These are phyloP conservation scores for Entomobrya proxima DNA, from an alignment of 2,888 invertebrate genomes.

Conservation along the genomic window DNA sequence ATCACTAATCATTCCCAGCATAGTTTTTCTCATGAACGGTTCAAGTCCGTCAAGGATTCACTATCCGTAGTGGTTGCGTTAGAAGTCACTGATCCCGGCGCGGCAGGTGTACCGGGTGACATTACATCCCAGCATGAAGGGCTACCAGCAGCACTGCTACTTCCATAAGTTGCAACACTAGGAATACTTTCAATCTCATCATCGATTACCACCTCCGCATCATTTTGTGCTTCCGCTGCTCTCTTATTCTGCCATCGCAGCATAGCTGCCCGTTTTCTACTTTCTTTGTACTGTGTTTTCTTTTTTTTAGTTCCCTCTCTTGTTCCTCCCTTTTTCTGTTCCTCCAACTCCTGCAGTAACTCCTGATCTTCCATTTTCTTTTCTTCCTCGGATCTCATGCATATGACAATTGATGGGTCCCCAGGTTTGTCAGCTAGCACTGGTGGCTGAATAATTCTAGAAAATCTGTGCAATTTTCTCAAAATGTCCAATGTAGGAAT, in stretches of 20 bases:
- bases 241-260: neutral
- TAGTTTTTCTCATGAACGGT: neutral
- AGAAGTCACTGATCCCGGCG: neutral
- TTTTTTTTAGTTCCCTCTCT: neutral
- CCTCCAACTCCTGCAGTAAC: neutral
- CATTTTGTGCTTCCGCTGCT: neutral
- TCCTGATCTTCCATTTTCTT: neutral
- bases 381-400: neutral
- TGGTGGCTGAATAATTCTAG: conserved; percentile 1
- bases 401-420: neutral
- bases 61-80: neutral
- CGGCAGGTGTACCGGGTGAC: neutral
- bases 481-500: conserved; percentile 5
- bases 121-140: neutral
- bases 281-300: neutral
- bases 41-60: neutral
- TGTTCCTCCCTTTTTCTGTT: neutral
- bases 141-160: neutral
- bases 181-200: neutral
- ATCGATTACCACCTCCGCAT: too few species aligned
- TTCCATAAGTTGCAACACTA: neutral
- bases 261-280: neutral
- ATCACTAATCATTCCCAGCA: neutral
- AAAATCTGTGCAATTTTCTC: neutral
- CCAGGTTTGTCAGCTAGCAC: neutral